Evolutionary conservation across 1,140 invertebrate genomes (phyloP).

Genomic region (Drosophila mauritiana): DNA sequence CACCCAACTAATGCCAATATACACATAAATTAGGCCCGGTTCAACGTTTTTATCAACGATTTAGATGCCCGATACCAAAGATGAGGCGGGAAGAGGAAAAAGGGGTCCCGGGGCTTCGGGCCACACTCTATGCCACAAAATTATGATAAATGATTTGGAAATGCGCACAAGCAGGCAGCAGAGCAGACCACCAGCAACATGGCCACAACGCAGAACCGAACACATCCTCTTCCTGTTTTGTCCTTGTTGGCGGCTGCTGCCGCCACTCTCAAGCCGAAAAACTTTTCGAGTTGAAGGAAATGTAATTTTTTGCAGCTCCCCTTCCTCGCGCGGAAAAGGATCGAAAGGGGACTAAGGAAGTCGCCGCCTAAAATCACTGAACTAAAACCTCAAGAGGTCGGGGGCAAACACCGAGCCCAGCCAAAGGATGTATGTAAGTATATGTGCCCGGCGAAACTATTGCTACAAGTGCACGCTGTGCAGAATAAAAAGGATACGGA

Average conservation of each 20-base stretch:
- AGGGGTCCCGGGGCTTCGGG: background rate
- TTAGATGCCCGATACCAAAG: conserved; percentile 31
- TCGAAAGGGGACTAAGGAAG: conserved; percentile 61
- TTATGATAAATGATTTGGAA: conserved; percentile 83
- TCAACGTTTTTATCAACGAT: conserved; percentile 80
- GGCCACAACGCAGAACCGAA: conserved; percentile 80
- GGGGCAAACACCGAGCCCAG: conserved; percentile 27
- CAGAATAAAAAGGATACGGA: conserved; percentile 23
- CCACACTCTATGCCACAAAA: conserved; percentile 73
- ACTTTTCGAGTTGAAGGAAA: conserved; percentile 81
- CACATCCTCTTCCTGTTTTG: conserved; percentile 78
- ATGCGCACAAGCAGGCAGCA: conserved; percentile 75
- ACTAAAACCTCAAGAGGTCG: conserved; percentile 67
- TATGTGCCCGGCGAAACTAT: conserved; percentile 45
- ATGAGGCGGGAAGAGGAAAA: background rate
- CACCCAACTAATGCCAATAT: conserved; percentile 69
- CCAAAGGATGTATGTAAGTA: conserved; percentile 6
- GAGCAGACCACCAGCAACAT: conserved; percentile 40
- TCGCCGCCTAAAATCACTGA: conserved; percentile 78
- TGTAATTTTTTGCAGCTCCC: conserved; percentile 71
- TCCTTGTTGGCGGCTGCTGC: conserved; percentile 36
- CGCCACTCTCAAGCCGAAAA: conserved; percentile 57
- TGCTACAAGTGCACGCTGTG: conserved; percentile 67
- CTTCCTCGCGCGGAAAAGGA: conserved; percentile 42
- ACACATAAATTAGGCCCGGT: conserved; percentile 77